Evolutionary conservation across 2,888 invertebrate genomes (phyloP), one percentile per base, ranked within the genome.

Genomic region (Dromius quadrimaculatus): DNA sequence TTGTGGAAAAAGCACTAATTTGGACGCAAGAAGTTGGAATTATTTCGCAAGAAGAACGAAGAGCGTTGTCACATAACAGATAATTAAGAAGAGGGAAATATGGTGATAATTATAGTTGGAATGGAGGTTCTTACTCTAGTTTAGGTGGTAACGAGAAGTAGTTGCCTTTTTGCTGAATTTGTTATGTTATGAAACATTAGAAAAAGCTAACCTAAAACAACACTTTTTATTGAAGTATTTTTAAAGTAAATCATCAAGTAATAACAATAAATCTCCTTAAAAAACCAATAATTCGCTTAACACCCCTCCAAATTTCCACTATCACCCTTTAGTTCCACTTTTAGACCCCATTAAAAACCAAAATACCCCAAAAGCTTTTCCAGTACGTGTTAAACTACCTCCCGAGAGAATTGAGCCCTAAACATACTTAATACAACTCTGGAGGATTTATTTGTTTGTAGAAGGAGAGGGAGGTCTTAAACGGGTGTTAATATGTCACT

Each of bases 401-500:
- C 36, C 59, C 59, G 20, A 17, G 19, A 34, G 59, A 20, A 32
- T 9, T 5, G 9, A 32, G 32, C 5, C 59, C 15, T 59, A 59
- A 59, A 59, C 17, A 59, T 36, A 15, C 20, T 64, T 38, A 66
- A 36, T 54, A 54, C 66, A 28, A n/a, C 41, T 17, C 66, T 66
- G 57, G n/a, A n/a, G 11, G 28, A 13, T 22, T 47, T 20, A 6
- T 11, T 28, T 1, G 17, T 8, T 11, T 11, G 11, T 34, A 4
- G 34, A 9, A 59, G 36, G 36, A 17, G 20, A 36, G 17, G 8
- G 32, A 28, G 22, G 50, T 66, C 66, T 66, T 66, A 38, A 66
- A 41, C 66, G 66, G 54, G 50, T 66, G 66, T 66, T 66, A 66
- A 66, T 57, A 63, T 45, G 50, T 32, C 65, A 32, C 50, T 66